Base-by-base conservation (phyloP, 2,888 invertebrate species). In the Drosophila putrida region DNA sequence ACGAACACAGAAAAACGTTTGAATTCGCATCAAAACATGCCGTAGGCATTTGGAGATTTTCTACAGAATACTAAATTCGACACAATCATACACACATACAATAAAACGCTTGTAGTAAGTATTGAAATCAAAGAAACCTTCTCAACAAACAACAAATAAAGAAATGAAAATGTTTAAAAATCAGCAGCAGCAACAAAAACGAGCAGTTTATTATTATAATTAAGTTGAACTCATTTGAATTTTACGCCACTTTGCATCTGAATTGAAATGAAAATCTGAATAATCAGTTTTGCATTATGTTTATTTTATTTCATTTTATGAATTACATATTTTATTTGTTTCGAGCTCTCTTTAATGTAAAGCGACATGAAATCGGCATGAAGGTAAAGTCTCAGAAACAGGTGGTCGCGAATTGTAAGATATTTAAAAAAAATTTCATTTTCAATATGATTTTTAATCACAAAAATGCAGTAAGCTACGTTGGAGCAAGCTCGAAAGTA, bases 151-250 rank as follows among this genome's bases (percentile, higher is more conserved):
- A 49, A 25, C 20, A 49, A 25, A 10, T 6, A 13, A 31, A 31
- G 15, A 47, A 31, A 8, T 15, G 35, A 35, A 49, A 44, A 33
- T 25, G 20, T 10, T 36, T 43, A 43, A 46, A 36, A 27, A 65
- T 33, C 54, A 54, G 28, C 31, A 58, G 25, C 44, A 62, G 38
- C 60, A 68, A 57, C 49, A 49, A 64, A 67, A 78, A 54, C 61
- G 74, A 69, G 67, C 70, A 73, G 65, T 80, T 80, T 71, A 78
- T 78, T 81, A 78, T 78, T 71, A 79, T 79, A 80, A 80, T 80
- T 80, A 71, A 76, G 79, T 76, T 78, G 63, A 69, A 81, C 66
- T 53, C 77, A 81, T 80, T 80, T 79, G 60, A 77, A 81, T 81
- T 80, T 80, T 27, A 79, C 68, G 79, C 69, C 71, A 77, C 70